A percentile compares a stretch with the other conserved stretches of the same genome.
Conservation (phyloP, 2,888 invertebrate genomes). For the Priocnemis perturbator region DNA sequence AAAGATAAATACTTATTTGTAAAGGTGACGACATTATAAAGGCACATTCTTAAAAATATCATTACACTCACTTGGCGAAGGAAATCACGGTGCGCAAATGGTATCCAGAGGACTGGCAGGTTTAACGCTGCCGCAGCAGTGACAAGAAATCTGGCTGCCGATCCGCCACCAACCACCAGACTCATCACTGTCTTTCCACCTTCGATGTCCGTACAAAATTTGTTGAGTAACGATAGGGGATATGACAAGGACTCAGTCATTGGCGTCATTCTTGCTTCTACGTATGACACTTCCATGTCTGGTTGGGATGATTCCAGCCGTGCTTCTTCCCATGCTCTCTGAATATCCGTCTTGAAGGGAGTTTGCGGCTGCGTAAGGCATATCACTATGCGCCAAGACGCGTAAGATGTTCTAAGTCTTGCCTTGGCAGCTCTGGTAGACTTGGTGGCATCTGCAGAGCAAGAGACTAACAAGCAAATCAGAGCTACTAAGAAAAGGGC, state of each 20-base stretch:
- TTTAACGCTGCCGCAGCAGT: constrained; percentile 70
- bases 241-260: constrained; percentile 65
- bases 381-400: constrained; percentile 69
- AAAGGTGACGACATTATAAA: neutral
- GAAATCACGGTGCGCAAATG: constrained; percentile 71
- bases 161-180: constrained; percentile 70
- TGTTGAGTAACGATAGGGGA: constrained; percentile 65
- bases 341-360: constrained; percentile 65
- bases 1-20: neutral
- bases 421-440: constrained; percentile 60
- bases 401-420: constrained; percentile 49
- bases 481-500: constrained; percentile 60
- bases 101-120: constrained; percentile 71
- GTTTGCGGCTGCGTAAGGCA: constrained; percentile 68
- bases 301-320: constrained; percentile 67
- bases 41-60: neutral
- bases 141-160: constrained; percentile 70
- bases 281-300: constrained; percentile 69
- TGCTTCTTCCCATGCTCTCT: constrained; percentile 71
- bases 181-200: constrained; percentile 67
- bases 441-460: constrained; percentile 58
- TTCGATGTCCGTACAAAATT: constrained; percentile 70
- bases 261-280: constrained; percentile 63
- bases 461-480: constrained; percentile 47
- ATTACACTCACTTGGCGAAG: constrained; percentile 65